These are phyloP conservation scores for Crematogaster levior DNA, from an alignment of 2,888 invertebrate genomes.

Conservation along the genomic window DNA sequence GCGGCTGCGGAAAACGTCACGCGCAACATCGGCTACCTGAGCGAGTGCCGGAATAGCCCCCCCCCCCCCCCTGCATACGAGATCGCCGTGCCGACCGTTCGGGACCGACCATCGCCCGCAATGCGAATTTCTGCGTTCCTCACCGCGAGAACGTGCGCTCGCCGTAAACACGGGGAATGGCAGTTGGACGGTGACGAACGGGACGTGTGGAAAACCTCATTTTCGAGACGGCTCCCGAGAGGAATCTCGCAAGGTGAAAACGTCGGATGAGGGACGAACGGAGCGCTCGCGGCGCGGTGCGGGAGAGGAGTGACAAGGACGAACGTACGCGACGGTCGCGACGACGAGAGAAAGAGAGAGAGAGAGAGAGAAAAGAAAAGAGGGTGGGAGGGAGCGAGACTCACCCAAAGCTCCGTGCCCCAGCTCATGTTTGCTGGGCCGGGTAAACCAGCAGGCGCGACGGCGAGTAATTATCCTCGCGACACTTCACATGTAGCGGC, in stretches of 20 bases:
- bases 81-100: too few species aligned
- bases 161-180: constrained; percentile 29
- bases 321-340: constrained; percentile 32
- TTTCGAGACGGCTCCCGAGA: neutral
- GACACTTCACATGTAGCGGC: constrained; percentile 80
- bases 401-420: constrained; percentile 86
- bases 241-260: constrained; percentile 26
- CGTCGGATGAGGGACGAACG: constrained; percentile 17
- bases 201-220: neutral
- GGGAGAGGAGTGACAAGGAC: constrained; percentile 40
- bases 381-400: constrained; percentile 64
- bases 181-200: constrained; percentile 10
- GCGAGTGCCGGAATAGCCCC: neutral
- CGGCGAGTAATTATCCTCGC: constrained; percentile 58
- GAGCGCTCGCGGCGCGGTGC: constrained; percentile 27
- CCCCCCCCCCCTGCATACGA: too few species aligned
- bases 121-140: neutral
- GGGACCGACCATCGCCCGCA: too few species aligned
- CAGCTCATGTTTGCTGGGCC: constrained; percentile 85
- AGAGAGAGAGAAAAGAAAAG: constrained; percentile 36
- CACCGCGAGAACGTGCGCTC: neutral
- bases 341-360: constrained; percentile 10
- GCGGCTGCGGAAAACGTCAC: constrained; percentile 23
- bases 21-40: constrained; percentile 18
- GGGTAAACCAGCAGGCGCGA: constrained; percentile 79